Percentiles rank a stretch among this genome's conserved stretches.
These are phyloP conservation scores for Meriones psammophilus DNA, from an alignment of 2,797 vertebrate genomes.

Conservation along the genomic window DNA sequence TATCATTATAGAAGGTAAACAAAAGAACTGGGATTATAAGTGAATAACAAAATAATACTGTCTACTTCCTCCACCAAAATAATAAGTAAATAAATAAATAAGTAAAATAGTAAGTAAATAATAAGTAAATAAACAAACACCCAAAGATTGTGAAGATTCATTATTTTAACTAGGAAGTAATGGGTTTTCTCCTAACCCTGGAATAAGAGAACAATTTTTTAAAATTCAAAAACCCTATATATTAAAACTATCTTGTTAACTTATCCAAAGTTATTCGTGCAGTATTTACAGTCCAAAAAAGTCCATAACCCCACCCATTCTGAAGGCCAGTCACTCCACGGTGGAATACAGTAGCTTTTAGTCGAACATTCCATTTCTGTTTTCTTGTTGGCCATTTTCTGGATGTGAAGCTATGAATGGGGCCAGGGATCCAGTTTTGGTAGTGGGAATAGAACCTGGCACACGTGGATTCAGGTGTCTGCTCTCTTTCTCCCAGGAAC, in stretches of 20 bases:
- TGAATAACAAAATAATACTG: neutral
- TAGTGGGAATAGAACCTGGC: neutral
- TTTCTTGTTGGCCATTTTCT: slow-evolving; percentile 8
- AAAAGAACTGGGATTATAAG: neutral
- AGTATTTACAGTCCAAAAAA: neutral
- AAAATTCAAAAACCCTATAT: neutral
- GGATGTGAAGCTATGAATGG: neutral
- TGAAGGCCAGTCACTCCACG: neutral
- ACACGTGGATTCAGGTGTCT: neutral
- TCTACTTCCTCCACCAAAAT: neutral
- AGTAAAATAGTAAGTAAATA: neutral
- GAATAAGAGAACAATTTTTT: neutral
- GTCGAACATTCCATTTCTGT: neutral
- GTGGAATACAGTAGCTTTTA: neutral
- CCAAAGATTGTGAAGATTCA: neutral
- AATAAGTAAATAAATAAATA: neutral
- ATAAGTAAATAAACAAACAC: neutral
- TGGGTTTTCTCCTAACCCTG: neutral
- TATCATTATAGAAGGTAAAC: neutral
- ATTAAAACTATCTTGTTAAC: neutral
- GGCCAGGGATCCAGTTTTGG: neutral
- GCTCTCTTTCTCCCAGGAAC: neutral
- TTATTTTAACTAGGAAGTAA: slow-evolving; percentile 1
- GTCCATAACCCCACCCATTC: neutral
- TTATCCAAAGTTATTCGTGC: neutral